These are phyloP conservation scores for Metopia argyrocephala DNA, from an alignment of 2,888 invertebrate species.

Conservation along the genomic window DNA sequence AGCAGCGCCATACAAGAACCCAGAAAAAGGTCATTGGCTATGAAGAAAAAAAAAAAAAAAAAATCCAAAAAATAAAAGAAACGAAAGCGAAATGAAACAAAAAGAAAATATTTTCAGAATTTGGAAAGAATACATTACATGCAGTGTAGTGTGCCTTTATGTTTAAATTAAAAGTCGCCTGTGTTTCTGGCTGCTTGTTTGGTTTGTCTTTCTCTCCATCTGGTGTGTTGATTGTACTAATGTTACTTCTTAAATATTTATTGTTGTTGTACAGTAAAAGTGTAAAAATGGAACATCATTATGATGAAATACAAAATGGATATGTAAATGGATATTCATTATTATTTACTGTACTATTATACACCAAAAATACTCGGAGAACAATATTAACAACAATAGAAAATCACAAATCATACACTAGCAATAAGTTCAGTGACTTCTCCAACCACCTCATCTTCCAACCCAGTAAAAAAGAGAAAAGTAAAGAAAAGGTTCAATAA, in stretches of 20 bases:
- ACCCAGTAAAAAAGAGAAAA: too few relatives aligned
- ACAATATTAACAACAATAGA: neutral
- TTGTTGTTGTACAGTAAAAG: conserved; percentile 14
- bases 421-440: neutral
- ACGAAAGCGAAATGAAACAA: neutral
- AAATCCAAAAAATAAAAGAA: neutral
- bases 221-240: too few relatives aligned
- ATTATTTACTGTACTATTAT: neutral
- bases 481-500: conserved; percentile 46
- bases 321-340: too few relatives aligned
- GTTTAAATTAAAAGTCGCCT: neutral
- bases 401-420: neutral
- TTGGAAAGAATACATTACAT: neutral
- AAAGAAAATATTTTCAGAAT: neutral
- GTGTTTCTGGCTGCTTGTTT: neutral
- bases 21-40: conserved; percentile 55
- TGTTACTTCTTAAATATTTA: neutral
- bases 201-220: too few relatives aligned
- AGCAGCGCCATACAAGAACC: neutral
- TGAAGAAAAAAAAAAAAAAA: conserved; percentile 16
- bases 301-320: conserved; percentile 45
- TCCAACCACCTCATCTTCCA: neutral
- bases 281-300: conserved; percentile 17
- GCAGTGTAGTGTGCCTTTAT: neutral
- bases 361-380: neutral